A percentile compares a stretch with the other conserved stretches of the same genome.
Evolutionary conservation across 2,888 invertebrate genomes (phyloP).

Genomic region (Oscheius sp.): DNA sequence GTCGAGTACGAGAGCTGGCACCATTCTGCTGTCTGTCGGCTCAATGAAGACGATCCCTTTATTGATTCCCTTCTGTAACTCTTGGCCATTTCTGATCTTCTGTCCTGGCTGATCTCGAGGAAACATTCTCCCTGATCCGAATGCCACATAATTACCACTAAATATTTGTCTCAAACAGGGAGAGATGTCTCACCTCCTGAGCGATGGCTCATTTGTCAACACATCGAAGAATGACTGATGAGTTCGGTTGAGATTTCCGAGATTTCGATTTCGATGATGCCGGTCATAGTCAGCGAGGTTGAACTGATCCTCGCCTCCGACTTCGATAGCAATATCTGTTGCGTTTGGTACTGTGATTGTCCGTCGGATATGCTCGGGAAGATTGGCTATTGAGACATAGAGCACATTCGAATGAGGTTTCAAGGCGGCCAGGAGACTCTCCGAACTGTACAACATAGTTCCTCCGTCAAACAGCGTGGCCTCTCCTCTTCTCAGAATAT

Average conservation of each 20-base stretch:
- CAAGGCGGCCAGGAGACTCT: slow-evolving; percentile 9
- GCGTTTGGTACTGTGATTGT: background rate
- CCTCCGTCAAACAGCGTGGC: slow-evolving; percentile 19
- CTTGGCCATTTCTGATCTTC: background rate
- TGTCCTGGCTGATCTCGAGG: background rate
- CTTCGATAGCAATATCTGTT: slow-evolving; percentile 12
- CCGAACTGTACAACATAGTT: slow-evolving; percentile 9
- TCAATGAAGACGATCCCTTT: slow-evolving; percentile 33
- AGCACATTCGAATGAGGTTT: slow-evolving; percentile 23
- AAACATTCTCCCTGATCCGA: slow-evolving; percentile 27
- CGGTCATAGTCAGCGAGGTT: background rate
- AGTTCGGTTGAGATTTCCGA: slow-evolving; percentile 8
- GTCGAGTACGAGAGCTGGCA: slow-evolving; percentile 31
- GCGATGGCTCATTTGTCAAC: slow-evolving; percentile 33
- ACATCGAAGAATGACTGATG: slow-evolving; percentile 31
- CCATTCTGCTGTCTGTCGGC: slow-evolving; percentile 7
- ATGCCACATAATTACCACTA: slow-evolving; percentile 14
- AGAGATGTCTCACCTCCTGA: slow-evolving; percentile 4
- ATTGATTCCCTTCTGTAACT: background rate
- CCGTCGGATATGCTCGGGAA: slow-evolving; percentile 8
- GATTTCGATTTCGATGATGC: slow-evolving; percentile 16
- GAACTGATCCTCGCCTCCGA: slow-evolving; percentile 5
- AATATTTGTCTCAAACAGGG: background rate
- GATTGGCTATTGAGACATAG: background rate
- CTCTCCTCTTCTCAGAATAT: slow-evolving; percentile 4